Evolutionary conservation across 2,113 vertebrate species (phyloP), one percentile per base, ranked within the genome.

Genomic region (Fregata magnificens): DNA sequence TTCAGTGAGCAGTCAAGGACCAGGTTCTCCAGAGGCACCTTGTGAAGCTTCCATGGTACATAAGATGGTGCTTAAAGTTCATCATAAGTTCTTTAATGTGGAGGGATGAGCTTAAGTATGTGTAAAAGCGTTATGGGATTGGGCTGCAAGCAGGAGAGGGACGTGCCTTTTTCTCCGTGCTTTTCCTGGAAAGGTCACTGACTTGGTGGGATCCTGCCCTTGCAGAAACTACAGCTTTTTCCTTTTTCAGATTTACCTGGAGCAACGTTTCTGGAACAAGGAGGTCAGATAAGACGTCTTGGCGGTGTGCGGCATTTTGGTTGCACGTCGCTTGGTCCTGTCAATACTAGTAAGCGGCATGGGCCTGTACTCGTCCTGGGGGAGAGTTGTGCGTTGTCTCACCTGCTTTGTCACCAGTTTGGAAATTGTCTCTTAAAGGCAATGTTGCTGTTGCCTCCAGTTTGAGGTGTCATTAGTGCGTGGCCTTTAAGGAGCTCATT

Each of bases 101-200:
- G 44, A 72, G 56, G 40, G 62, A 53, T 77, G 49, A 80, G 16
- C 19, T 83, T 58, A 70, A 62, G 25, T 9, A 8, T 71, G 32
- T 31, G 49, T n/a, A 61, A 58, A 71, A 67, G 24, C 70, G 82
- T 56, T 65, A 22, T 44, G 52, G 47, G 38, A 16, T 29, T 79
- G 83, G 12, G 15, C 82, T 2, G 9, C 42, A 26, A 80, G 88
- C 10, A 1, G 50, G 24, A 73, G 67, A 86, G 58, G 36, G 3
- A 38, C 0, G 1, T 66, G 50, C 6, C 28, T 36, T 79, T 70
- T 71, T 38, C 2, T 72, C 31, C 2, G 3, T 29, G 16, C 63
- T 78, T 73, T 42, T 45, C 19, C 58, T 62, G 79, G 59, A 96
- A 96, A 95, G 85, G 92, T 90, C 77, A 73, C 29, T 71, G 88